These are phyloP conservation scores for Pundamilia nyererei DNA, from an alignment of 2,113 vertebrate genomes.

Conservation along the genomic window DNA sequence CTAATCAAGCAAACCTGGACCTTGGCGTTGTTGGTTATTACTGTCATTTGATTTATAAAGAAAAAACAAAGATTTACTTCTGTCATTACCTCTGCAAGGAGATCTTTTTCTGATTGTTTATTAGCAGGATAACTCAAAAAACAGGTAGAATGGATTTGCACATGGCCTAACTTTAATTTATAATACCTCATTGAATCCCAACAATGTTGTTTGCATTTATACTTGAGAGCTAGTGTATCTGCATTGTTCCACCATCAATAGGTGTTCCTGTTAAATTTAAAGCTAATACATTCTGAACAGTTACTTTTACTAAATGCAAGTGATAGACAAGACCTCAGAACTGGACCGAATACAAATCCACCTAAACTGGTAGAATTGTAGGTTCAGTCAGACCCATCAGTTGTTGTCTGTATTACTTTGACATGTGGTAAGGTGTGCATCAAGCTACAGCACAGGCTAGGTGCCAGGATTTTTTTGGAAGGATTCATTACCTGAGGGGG, in stretches of 20 bases:
- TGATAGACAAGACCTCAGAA: background rate
- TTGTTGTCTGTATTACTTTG: background rate
- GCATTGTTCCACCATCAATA: background rate
- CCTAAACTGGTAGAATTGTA: background rate
- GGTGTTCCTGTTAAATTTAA: background rate
- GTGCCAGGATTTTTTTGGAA: background rate
- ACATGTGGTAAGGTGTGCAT: background rate
- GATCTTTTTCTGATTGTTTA: background rate
- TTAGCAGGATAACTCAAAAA: background rate
- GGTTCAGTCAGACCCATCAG: background rate
- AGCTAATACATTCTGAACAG: background rate
- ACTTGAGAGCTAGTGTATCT: background rate
- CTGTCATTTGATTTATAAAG: background rate
- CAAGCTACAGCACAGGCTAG: background rate
- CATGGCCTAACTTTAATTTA: background rate
- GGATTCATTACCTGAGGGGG: background rate
- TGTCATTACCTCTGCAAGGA: background rate
- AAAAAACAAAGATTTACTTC: background rate
- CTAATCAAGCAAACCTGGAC: constrained; percentile 7
- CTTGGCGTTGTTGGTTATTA: background rate
- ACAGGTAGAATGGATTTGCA: background rate
- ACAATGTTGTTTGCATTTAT: background rate
- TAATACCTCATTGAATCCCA: background rate
- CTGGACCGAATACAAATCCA: background rate
- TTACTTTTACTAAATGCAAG: background rate